Evolutionary conservation across 2,113 vertebrate species (phyloP), one percentile per base, ranked within the genome.

Genomic region (Reinhardtius hippoglossoides): DNA sequence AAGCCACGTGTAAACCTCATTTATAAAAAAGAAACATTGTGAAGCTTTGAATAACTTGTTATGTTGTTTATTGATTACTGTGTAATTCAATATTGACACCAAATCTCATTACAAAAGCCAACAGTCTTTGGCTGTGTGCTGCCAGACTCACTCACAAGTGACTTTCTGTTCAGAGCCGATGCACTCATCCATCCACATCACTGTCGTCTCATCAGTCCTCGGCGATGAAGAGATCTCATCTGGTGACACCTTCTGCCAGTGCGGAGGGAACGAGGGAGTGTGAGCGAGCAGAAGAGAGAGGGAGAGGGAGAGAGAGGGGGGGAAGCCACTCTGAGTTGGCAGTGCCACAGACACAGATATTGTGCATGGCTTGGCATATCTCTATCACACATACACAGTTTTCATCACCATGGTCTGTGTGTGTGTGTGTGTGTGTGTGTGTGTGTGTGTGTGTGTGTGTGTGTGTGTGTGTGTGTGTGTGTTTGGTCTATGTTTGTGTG

Each of bases 301-400:
- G 67, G 68, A 31, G 57, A 58, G 65, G 48, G 44, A 48, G 58
- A 67, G 68, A 40, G 14, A 44, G 42, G 35, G 60, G 42, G 48
- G 50, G 50, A 76, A 57, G 59, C 54, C 69, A 50, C 37, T 81
- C 50, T 21, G 52, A 62, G 71, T 58, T 86, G 88, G 82, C 84
- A 81, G 79, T 26, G 62, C 23, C 64, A 73, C 60, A 77, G 75
- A 86, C 75, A 66, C 15, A 16, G 76, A 50, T 61, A 57, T 68
- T 84, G 64, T 80, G 76, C 80, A 56, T 67, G 73, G 80, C 67
- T 81, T 86, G 78, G 82, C 76, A 68, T 77, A 76, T 85, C 87
- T 79, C 62, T 84, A 56, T 71, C 77, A 21, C 61, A 73, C 60
- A 77, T 70, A 82, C 75, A 69, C 73, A 73, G 71, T 66, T 65